Evolutionary conservation across 2,113 vertebrate species (phyloP), one percentile per base, ranked within the genome.

Genomic region (Paraplagusia blochii): DNA sequence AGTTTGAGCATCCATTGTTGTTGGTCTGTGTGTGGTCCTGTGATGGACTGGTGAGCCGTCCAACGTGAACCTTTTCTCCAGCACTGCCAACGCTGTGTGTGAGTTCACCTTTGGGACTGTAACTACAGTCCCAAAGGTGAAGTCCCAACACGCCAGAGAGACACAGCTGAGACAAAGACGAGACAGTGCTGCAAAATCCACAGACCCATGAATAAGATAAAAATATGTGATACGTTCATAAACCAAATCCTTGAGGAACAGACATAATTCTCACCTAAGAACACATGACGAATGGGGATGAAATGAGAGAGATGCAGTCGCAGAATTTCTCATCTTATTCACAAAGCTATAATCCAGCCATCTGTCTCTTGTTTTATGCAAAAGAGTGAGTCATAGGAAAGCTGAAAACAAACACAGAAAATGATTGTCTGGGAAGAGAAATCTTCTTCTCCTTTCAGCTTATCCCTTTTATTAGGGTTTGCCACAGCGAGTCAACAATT

Each of bases 111-210:
- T n/a, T n/a, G n/a, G n/a, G n/a, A n/a, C n/a, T n/a, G n/a, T n/a
- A n/a, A n/a, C n/a, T n/a, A n/a, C n/a, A n/a, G n/a, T n/a, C n/a
- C n/a, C n/a, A n/a, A n/a, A n/a, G 7, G 42, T 36, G 9, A 33
- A 0, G 6, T 29, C 6, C 22, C 22, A 6, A 29, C 22, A 29
- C 22, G 22, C 22, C 2, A 6, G 22, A 29, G 6, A 56, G 59
- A 60, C 55, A 53, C 16, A 22, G 38, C 59, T 47, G 50, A 52
- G 44, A 8, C 45, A 60, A 18, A 15, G 44, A 46, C 12, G 12
- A 13, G 17, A 46, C 47, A 51, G 48, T 69, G 45, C 63, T 39
- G 29, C 53, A 33, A 2, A 2, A 22, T 33, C 1, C 10, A 9
- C 17, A 59, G 18, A 2, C 5, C 9, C n/a, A 43, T 1, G 5